Evolutionary conservation across 2,113 vertebrate genomes (phyloP).

Genomic region (Myotis yumanensis): DNA sequence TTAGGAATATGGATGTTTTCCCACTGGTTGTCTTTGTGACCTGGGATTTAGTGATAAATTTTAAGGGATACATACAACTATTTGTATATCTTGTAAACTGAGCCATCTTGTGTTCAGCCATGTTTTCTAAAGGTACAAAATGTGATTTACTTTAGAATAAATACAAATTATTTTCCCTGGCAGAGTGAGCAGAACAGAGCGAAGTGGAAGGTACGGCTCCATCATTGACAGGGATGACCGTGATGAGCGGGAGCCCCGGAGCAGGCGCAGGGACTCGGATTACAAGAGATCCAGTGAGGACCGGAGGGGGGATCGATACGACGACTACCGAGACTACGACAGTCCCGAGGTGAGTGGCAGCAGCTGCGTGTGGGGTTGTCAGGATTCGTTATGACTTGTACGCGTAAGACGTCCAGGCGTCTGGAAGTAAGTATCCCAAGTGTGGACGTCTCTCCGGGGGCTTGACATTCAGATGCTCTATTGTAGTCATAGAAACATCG

Average conservation of each 20-base stretch:
- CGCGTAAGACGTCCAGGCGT: background rate
- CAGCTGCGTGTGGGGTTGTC: background rate
- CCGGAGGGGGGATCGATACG: constrained; percentile 91
- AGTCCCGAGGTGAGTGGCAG: constrained; percentile 85
- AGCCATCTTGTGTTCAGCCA: background rate
- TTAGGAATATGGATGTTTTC: background rate
- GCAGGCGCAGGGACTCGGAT: constrained; percentile 91
- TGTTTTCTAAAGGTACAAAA: background rate
- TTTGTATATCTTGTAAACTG: constrained; percentile 33
- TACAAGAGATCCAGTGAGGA: constrained; percentile 93
- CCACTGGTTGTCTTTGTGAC: background rate
- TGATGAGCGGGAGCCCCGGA: constrained; percentile 89
- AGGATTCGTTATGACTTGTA: background rate
- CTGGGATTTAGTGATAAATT: background rate
- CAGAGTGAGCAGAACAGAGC: constrained; percentile 95
- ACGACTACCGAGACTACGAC: constrained; percentile 92
- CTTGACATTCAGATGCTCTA: background rate
- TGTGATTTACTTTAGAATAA: constrained; percentile 10
- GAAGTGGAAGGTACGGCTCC: constrained; percentile 95
- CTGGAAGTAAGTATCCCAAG: background rate
- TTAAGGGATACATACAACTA: background rate
- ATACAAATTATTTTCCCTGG: constrained; percentile 38
- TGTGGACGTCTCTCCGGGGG: background rate
- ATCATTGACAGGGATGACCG: constrained; percentile 92
- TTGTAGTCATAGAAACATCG: background rate